Conservation (phyloP, 2,797 vertebrate genomes). For the Ceryle rudis region DNA sequence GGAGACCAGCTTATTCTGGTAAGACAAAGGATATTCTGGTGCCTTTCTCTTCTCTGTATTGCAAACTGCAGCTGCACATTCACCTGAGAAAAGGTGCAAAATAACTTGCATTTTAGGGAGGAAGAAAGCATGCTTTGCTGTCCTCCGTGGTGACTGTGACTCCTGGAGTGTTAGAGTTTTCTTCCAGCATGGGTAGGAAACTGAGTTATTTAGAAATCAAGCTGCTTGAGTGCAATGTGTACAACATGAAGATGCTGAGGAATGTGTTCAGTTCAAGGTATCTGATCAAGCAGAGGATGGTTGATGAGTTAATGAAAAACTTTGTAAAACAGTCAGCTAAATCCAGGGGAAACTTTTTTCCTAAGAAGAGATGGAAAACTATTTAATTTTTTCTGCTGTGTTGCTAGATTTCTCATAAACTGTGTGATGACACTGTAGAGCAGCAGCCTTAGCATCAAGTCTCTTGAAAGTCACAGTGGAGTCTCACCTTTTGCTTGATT, state of each 20-base stretch:
- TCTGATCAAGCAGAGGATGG: not conserved
- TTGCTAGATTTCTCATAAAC: not conserved
- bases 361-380: not conserved
- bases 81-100: not conserved
- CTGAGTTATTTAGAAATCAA: not conserved
- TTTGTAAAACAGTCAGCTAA: not conserved
- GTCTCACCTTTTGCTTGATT: not conserved
- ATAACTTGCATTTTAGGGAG: not conserved
- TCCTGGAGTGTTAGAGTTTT: not conserved
- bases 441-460: not conserved
- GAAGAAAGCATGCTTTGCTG: not conserved
- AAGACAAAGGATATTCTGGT: not conserved
- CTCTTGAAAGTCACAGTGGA: not conserved
- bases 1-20: not conserved
- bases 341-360: not conserved
- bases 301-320: not conserved
- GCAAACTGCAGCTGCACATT: not conserved
- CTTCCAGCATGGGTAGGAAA: not conserved
- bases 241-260: not conserved
- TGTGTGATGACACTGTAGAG: not conserved
- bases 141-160: not conserved
- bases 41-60: not conserved
- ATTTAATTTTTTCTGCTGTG: not conserved
- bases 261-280: not conserved
- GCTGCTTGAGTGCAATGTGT: not conserved